Conservation (phyloP, 2,113 vertebrate species). For the Psephotus haematonotus region DNA sequence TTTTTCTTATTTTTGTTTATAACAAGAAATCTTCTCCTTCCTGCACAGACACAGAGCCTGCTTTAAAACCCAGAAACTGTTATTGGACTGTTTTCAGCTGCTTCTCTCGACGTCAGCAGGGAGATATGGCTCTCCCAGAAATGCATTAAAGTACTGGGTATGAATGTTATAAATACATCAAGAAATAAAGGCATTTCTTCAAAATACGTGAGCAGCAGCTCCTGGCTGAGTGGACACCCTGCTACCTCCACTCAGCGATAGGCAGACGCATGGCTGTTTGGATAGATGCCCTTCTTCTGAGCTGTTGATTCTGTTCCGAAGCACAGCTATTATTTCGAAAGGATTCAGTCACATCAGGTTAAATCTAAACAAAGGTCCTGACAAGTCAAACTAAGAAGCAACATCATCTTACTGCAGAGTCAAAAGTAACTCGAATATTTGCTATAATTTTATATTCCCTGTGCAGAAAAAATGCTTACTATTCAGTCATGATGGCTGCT, state of each 20-base stretch:
- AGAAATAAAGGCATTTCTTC: background rate
- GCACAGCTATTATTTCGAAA: background rate
- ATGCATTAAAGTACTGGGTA: background rate
- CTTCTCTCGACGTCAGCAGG: background rate
- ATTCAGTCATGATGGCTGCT: background rate
- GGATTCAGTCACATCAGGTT: background rate
- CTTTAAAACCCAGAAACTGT: background rate
- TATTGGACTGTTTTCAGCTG: constrained; percentile 5
- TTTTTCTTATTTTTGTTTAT: background rate
- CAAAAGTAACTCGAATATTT: background rate
- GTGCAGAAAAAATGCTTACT: background rate
- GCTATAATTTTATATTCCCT: background rate
- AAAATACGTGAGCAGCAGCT: background rate
- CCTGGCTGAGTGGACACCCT: background rate
- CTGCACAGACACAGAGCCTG: background rate
- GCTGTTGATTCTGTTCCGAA: background rate
- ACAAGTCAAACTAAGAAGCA: background rate
- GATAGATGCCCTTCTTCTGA: background rate
- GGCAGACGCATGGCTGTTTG: background rate
- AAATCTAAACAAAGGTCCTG: background rate
- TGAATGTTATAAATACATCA: background rate
- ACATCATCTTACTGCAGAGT: background rate
- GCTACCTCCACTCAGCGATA: background rate
- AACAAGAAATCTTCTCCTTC: background rate
- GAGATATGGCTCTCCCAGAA: background rate